Base-by-base conservation (phyloP, 2,797 vertebrate species). In the Microctenopoma steveboyesi region DNA sequence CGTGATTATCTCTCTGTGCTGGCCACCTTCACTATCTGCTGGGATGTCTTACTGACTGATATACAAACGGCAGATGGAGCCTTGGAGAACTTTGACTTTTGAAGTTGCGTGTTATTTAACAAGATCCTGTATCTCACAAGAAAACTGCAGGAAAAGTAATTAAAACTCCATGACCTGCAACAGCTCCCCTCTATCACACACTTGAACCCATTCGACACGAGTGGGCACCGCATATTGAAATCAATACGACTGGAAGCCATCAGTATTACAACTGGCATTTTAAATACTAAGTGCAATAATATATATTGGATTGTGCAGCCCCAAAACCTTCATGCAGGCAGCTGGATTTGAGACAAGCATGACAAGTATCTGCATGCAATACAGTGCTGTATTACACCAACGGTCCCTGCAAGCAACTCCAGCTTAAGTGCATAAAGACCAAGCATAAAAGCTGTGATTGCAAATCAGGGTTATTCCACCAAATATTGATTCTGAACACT, bases 51-150 rank as follows among this genome's bases (percentile, higher is more conserved):
- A 46, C 42, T 55, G 22, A 39, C 14, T 33, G 30, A 37, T 64
- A 52, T 8, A 68, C 62, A 33, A 27, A 22, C 4, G 27, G 65
- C 68, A 55, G 57, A 69, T n/a, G 72, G 64, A 64, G 33, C 37
- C 11, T 22, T 52, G 15, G 49, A 72, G 57, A 71, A 69, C 52
- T 77, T 76, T 56, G 28, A 46, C 54, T 66, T 63, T 51, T 30
- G 30, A 65, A 55, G 42, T 66, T 64, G 16, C 40, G n/a, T 72
- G 25, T 56, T 25, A 5, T 63, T 47, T 78, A 75, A 65, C 51
- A 28, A 54, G n/a, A 7, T 25, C 27, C 25, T 22, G 25, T 5
- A 15, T 62, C 30, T 47, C 22, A 30, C 35, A 53, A 13, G 10
- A 40, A 7, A 55, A 54, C 7, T 5, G 3, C 10, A 49, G 27